Percentiles rank a stretch among this genome's conserved stretches.
Conservation (phyloP, 2,113 vertebrate species). For the Triplophysa rosa region DNA sequence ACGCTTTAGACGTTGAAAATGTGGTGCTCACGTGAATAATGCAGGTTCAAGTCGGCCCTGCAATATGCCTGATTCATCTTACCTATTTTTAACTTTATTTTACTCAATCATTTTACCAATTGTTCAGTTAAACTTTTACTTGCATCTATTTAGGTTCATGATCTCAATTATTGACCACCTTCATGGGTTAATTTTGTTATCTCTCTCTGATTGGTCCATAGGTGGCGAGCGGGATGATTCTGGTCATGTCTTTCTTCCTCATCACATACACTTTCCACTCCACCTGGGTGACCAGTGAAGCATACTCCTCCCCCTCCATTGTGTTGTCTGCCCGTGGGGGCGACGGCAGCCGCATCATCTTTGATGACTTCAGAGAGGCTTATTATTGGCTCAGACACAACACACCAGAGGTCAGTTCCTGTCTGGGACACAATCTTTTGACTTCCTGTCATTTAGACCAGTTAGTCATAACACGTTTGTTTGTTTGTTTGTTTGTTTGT, state of each 20-base stretch:
- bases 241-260: slow-evolving; percentile 98
- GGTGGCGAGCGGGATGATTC: slow-evolving; percentile 98
- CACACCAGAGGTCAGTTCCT: slow-evolving; percentile 86
- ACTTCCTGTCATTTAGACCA: neutral
- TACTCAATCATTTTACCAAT: no score
- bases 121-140: no score
- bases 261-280: slow-evolving; percentile 99
- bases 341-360: slow-evolving; percentile 96
- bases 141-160: no score
- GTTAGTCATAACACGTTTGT: neutral
- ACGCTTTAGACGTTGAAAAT: no score
- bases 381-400: slow-evolving; percentile 99
- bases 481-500: neutral
- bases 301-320: slow-evolving; percentile 97
- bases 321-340: slow-evolving; percentile 92
- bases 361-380: slow-evolving; percentile 97
- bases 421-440: neutral
- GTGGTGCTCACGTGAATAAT: no score
- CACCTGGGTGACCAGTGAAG: slow-evolving; percentile 99
- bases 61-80: no score
- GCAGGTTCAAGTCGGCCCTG: no score
- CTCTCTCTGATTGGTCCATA: slow-evolving; percentile 50
- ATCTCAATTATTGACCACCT: neutral
- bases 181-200: neutral
- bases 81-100: no score